Percentiles rank a stretch among this genome's conserved stretches.
Conservation (phyloP, 2,113 vertebrate genomes). For the Jaculus jaculus region DNA sequence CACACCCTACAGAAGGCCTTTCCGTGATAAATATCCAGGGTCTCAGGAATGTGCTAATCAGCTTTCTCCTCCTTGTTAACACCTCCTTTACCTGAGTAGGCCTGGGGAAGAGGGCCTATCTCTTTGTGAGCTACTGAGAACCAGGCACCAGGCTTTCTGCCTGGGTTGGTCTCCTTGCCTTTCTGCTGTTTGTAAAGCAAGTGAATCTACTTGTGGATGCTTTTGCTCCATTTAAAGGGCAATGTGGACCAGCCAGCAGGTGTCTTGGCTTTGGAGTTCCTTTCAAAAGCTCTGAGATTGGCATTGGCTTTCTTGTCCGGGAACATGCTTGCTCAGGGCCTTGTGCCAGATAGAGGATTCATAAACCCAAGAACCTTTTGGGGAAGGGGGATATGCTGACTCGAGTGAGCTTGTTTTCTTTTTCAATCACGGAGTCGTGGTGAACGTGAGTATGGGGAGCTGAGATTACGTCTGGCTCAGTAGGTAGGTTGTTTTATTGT, state of each 20-base stretch:
- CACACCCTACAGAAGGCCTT: constrained; percentile 61
- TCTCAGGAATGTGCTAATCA: constrained; percentile 49
- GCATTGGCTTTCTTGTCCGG: constrained; percentile 74
- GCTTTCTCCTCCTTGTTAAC: not conserved
- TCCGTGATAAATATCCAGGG: constrained; percentile 61
- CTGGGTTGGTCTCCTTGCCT: not conserved
- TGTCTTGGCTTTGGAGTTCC: constrained; percentile 66
- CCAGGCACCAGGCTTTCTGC: not conserved
- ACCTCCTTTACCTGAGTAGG: not conserved
- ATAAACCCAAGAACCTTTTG: constrained; percentile 73
- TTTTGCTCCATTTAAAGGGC: constrained; percentile 27
- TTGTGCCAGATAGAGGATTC: constrained; percentile 74
- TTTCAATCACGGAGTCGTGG: constrained; percentile 50
- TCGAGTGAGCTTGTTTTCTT: constrained; percentile 75
- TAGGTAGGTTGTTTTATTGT: constrained; percentile 78
- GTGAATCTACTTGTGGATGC: constrained; percentile 65
- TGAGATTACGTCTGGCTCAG: constrained; percentile 75
- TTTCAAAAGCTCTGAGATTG: constrained; percentile 72
- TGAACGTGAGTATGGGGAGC: constrained; percentile 53
- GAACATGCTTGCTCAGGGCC: constrained; percentile 74
- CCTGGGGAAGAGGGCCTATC: not conserved
- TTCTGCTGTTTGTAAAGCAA: constrained; percentile 28
- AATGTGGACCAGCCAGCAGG: constrained; percentile 26
- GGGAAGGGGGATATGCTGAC: constrained; percentile 79
- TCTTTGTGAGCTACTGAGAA: not conserved